Evolutionary conservation across 1,140 invertebrate species (phyloP), one percentile per base, ranked within the genome.

Genomic region (Tribolium madens): DNA sequence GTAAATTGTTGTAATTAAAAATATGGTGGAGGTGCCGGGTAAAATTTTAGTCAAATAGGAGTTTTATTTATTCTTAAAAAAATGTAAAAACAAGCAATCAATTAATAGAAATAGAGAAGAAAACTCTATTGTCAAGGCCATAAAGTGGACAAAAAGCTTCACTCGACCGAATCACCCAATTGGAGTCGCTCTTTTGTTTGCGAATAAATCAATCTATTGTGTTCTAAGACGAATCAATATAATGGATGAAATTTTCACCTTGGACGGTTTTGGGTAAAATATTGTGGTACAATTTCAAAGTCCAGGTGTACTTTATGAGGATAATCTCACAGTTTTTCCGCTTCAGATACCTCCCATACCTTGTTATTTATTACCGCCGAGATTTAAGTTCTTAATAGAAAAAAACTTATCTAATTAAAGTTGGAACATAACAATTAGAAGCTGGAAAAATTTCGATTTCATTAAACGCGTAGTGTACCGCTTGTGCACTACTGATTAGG

Each of bases 281-380:
- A n/a, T 18, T 12, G 7, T 33, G 33, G 46, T 5, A 47, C 47
- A 68, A 76, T 79, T 78, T 80, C 75, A 73, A 73, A 60, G 53
- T 75, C 31, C 79, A 80, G 79, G 74, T 80, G 79, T 64, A 72
- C 64, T 78, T 78, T 78, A 80, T 78, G 74, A 69, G 57, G 50
- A 72, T 36, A 47, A 60, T 80, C 79, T 72, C 79, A 78, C 79
- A 76, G 75, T 75, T 78, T 80, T 80, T 76, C 60, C 53, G 13
- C 26, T 33, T 14, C 26, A 76, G 76, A 50, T 73, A 78, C 70
- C 70, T 74, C 68, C 71, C 71, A 52, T 60, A 73, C 0, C 3
- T 64, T 52, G 6, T 74, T 15, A 76, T 73, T 77, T 73, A 72
- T 60, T 53, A 64, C 52, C 17, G 17, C 14, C 57, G 57, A n/a